Base-by-base conservation (phyloP, 2,113 vertebrate genomes). In the Pelodiscus sinensis region DNA sequence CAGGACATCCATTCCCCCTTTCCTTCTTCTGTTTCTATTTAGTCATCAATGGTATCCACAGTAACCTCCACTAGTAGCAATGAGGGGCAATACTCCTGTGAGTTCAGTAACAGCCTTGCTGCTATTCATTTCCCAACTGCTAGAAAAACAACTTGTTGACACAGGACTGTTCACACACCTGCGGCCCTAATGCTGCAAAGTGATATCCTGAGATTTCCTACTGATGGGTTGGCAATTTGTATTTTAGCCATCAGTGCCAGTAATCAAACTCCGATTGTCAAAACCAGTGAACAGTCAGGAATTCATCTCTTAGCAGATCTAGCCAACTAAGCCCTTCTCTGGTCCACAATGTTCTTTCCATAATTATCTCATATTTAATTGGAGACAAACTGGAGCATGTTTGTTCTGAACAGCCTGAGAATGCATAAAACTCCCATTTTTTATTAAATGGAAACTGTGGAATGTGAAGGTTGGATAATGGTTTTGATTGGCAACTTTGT, bases 101-200 rank as follows among this genome's bases (percentile, higher is more conserved):
- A 77, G 13, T 16, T 24, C 51, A 0, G 85, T 62, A 11, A 0
- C 87, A 0, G 22, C 71, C 15, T 8, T 1, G 0, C 62, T 2
- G 0, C 2, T 0, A 0, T 12, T 50, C 38, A 3, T 11, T 82
- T 22, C 12, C 75, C 92, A 21, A 62, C 77, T 13, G 44, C 81
- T 18, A n/a, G 15, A 8, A 50, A 44, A 56, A 16, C 0, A 4
- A 44, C 87, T 86, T 8, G 81, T 87, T 0, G 0, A 8, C 35
- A 11, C 50, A 52, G 4, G 31, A 81, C 6, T 71, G 16, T 44
- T 21, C 2, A 15, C 73, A 86, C 89, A 90, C 94, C 94, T 95
- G 90, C 94, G 56, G 81, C 78, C 8, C 5, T 8, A 0, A 38
- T 18, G 38, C 2, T 51, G 16, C 50, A 57, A 1, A 25, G 50